phyloP scores from a whole-genome alignment of 2,797 vertebrate genomes.

The Spea hammondii region DNA sequence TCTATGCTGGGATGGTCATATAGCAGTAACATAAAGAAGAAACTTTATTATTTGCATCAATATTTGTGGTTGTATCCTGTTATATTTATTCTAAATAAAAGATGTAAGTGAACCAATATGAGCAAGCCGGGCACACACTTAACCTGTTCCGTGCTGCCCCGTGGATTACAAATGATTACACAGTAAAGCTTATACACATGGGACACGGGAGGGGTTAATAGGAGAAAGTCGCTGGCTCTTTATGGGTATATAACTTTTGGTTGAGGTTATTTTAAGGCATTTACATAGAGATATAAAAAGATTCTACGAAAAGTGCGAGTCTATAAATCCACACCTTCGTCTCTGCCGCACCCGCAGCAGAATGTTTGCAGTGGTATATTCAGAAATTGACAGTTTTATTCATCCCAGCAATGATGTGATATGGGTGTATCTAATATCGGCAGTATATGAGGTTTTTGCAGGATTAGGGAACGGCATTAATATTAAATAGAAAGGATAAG shows the following conservation, averaged over 20 bases:
- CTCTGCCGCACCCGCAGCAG: too few relatives aligned
- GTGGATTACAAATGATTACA: not conserved
- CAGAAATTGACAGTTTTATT: too few relatives aligned
- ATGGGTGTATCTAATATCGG: too few relatives aligned
- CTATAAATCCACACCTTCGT: not conserved
- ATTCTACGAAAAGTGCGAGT: not conserved
- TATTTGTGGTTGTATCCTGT: constrained; percentile 23
- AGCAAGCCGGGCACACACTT: not conserved
- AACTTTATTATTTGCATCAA: constrained; percentile 13
- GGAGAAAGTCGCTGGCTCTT: too few relatives aligned
- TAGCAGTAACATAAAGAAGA: constrained; percentile 40
- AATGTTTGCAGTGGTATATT: too few relatives aligned
- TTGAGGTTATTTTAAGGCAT: not conserved
- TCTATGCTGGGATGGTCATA: constrained; percentile 37
- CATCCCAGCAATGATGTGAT: too few relatives aligned
- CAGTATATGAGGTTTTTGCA: too few relatives aligned
- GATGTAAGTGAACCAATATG: not conserved
- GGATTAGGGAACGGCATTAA: too few relatives aligned
- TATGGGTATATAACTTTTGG: not conserved
- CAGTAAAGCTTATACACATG: not conserved
- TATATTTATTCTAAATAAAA: not conserved
- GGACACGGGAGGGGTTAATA: not conserved
- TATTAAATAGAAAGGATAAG: too few relatives aligned
- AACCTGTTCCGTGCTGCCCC: not conserved
- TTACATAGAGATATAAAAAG: not conserved